Percentiles rank a stretch among this genome's conserved stretches.
Conservation (phyloP, 2,888 invertebrate species). For the Protodeltote pygarga region DNA sequence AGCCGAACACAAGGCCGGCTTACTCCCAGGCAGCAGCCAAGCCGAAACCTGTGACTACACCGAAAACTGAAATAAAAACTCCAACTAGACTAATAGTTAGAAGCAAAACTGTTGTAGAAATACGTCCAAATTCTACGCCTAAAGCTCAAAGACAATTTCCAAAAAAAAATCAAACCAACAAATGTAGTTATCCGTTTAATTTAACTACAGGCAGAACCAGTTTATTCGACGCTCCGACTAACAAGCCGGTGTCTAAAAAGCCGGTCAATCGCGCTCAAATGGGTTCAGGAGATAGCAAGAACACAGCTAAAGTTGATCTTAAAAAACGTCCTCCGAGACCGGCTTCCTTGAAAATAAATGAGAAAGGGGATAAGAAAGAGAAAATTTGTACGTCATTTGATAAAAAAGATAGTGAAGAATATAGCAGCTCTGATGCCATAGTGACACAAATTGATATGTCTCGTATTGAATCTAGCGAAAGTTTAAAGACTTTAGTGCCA, state of each 20-base stretch:
- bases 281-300: constrained; percentile 71
- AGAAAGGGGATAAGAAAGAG: constrained; percentile 68
- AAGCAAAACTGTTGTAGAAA: constrained; percentile 82
- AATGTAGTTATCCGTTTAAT: constrained; percentile 84
- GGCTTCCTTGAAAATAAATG: constrained; percentile 68
- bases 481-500: constrained; percentile 81
- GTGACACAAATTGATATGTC: constrained; percentile 79
- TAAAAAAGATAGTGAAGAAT: constrained; percentile 75
- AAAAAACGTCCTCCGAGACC: constrained; percentile 72
- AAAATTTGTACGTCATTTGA: constrained; percentile 60
- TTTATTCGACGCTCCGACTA: constrained; percentile 72
- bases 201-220: constrained; percentile 81
- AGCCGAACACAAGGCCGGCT: constrained; percentile 68
- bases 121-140: constrained; percentile 62
- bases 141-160: constrained; percentile 66
- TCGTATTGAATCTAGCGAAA: constrained; percentile 82
- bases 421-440: constrained; percentile 87
- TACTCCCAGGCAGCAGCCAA: constrained; percentile 85
- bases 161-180: constrained; percentile 72
- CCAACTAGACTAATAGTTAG: constrained; percentile 65
- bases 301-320: constrained; percentile 60
- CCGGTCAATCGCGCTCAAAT: constrained; percentile 61
- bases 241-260: constrained; percentile 61
- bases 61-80: constrained; percentile 72
- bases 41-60: constrained; percentile 67